These are phyloP conservation scores for Hydropsyche tenuis DNA, from an alignment of 1,140 invertebrate species.

Conservation along the genomic window DNA sequence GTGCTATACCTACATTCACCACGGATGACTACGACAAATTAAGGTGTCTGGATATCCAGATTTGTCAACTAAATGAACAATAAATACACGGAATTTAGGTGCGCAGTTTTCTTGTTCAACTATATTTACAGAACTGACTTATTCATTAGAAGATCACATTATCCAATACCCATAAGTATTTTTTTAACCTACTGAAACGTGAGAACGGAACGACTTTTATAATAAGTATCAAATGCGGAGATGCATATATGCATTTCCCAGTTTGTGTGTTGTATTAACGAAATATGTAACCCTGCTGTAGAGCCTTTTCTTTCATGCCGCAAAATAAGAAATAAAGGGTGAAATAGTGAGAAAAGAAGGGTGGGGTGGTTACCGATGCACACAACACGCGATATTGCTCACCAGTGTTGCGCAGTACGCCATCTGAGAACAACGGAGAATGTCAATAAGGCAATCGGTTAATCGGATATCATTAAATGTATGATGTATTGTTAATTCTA, in stretches of 20 bases:
- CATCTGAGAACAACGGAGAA: constrained; percentile 73
- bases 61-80: constrained; percentile 40
- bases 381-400: constrained; percentile 90
- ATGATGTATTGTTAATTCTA: neutral
- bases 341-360: constrained; percentile 63
- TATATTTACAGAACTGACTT: no score
- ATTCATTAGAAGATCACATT: no score
- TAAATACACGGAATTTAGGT: constrained; percentile 18
- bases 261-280: constrained; percentile 32
- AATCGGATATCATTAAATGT: neutral
- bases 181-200: no score
- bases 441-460: constrained; percentile 63
- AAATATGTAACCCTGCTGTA: constrained; percentile 41
- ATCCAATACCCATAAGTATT: no score
- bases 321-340: constrained; percentile 49
- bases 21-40: constrained; percentile 43
- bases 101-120: neutral
- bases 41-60: constrained; percentile 47
- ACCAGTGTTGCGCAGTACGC: constrained; percentile 87
- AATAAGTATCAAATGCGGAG: constrained; percentile 22
- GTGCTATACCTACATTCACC: constrained; percentile 46
- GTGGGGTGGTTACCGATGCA: constrained; percentile 82
- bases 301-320: constrained; percentile 46
- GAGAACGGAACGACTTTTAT: neutral
- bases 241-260: constrained; percentile 45